Percentiles rank a stretch among this genome's conserved stretches.
These are phyloP conservation scores for Sympetrum striolatum DNA, from an alignment of 2,888 invertebrate species.

Conservation along the genomic window DNA sequence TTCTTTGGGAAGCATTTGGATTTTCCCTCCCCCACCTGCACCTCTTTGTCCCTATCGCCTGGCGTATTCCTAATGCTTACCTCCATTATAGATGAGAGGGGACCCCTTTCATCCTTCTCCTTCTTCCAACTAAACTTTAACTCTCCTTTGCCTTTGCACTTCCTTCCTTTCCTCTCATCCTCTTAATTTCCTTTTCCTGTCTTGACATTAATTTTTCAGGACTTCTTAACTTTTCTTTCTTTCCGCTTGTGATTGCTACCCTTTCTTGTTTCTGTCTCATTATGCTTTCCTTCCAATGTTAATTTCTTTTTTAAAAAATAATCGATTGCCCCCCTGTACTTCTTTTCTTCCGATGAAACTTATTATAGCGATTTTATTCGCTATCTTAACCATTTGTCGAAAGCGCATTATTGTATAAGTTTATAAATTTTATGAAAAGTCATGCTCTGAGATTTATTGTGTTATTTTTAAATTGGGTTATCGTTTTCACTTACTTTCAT, in stretches of 20 bases:
- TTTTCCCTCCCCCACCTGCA: background rate
- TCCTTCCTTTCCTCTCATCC: background rate
- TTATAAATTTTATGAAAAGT: no score
- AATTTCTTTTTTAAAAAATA: background rate
- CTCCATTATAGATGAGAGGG: conserved; percentile 33
- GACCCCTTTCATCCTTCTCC: background rate
- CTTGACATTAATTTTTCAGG: background rate
- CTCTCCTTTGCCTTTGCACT: background rate
- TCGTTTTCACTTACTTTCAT: no score
- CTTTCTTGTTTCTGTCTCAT: background rate
- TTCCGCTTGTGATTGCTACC: background rate
- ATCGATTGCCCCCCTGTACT: background rate
- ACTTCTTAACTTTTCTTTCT: background rate
- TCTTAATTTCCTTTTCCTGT: background rate
- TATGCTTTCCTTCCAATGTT: background rate
- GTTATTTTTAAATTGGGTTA: no score
- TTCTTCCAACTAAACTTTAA: background rate
- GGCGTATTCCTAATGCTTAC: background rate
- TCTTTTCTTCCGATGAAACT: background rate
- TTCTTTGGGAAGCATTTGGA: conserved; percentile 6
- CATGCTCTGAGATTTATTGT: no score
- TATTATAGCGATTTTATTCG: background rate
- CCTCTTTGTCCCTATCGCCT: background rate
- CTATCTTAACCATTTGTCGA: background rate
- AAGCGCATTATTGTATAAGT: no score